phyloP scores from a whole-genome alignment of 1,140 invertebrate species.

The Acyrthosiphon pisum region DNA sequence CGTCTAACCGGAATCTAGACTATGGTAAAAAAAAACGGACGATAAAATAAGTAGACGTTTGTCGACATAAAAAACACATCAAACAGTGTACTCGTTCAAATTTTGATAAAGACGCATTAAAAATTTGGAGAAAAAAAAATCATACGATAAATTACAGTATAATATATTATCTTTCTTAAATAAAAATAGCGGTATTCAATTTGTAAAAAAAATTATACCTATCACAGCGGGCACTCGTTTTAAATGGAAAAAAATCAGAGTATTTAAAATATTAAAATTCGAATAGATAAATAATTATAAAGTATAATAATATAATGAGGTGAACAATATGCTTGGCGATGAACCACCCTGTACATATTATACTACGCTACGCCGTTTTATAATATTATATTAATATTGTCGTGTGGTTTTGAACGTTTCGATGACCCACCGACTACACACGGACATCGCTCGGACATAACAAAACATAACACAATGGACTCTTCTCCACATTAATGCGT shows the following conservation, averaged over 20 bases:
- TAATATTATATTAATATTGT: background rate
- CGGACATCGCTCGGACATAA: background rate
- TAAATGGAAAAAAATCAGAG: background rate
- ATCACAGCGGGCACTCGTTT: no score
- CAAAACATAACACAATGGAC: background rate
- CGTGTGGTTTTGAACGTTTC: background rate
- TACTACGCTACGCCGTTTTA: background rate
- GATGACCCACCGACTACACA: background rate
- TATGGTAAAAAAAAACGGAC: background rate
- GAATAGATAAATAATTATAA: background rate
- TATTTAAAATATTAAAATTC: no score
- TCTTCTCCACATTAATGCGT: background rate
- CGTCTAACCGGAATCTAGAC: no score
- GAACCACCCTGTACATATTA: no score
- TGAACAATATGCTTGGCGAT: background rate
- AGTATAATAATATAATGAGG: background rate
- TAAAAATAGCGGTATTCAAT: background rate
- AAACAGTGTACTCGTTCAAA: background rate
- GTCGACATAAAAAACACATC: background rate
- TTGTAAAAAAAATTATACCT: background rate
- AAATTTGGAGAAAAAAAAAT: background rate
- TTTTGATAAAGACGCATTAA: background rate
- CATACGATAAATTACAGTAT: background rate
- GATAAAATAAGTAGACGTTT: no score
- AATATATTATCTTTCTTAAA: no score